A percentile compares a stretch with the other conserved stretches of the same genome.
Evolutionary conservation across 2,888 invertebrate species (phyloP).

Genomic region (Xestia xanthographa): DNA sequence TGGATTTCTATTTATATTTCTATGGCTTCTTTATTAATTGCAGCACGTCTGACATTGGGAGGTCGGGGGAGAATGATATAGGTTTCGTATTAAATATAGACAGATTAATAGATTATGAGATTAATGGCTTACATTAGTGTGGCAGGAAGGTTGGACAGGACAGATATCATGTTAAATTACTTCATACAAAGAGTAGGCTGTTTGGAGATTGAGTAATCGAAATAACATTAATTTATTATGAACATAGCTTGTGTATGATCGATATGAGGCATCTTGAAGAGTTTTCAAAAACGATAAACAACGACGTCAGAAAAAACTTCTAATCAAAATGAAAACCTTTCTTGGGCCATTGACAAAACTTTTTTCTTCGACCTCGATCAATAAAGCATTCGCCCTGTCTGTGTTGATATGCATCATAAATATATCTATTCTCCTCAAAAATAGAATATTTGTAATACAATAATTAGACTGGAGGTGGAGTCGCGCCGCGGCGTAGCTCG

Average conservation of each 20-base stretch:
- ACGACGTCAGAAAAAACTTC: not conserved
- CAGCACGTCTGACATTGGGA: constrained; percentile 46
- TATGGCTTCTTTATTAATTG: constrained; percentile 59
- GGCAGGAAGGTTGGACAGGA: constrained; percentile 21
- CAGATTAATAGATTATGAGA: constrained; percentile 54
- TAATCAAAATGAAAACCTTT: not conserved
- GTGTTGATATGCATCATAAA: not conserved
- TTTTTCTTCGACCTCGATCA: not conserved
- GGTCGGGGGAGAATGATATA: constrained; percentile 29
- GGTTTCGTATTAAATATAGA: constrained; percentile 32
- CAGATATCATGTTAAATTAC: constrained; percentile 30
- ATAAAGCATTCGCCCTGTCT: not conserved
- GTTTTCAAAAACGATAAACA: not conserved
- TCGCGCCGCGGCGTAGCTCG: constrained; percentile 68
- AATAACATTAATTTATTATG: constrained; percentile 27
- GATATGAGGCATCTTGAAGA: not conserved
- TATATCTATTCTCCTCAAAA: not conserved
- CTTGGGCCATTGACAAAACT: not conserved
- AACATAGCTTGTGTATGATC: not conserved
- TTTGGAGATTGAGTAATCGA: not conserved
- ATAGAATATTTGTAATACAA: constrained; percentile 50
- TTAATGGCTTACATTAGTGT: constrained; percentile 51
- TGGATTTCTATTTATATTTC: constrained; percentile 49
- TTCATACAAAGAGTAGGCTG: constrained; percentile 15
- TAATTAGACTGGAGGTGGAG: constrained; percentile 52